Evolutionary conservation across 2,113 vertebrate genomes (phyloP).

Genomic region (Platichthys stellatus): DNA sequence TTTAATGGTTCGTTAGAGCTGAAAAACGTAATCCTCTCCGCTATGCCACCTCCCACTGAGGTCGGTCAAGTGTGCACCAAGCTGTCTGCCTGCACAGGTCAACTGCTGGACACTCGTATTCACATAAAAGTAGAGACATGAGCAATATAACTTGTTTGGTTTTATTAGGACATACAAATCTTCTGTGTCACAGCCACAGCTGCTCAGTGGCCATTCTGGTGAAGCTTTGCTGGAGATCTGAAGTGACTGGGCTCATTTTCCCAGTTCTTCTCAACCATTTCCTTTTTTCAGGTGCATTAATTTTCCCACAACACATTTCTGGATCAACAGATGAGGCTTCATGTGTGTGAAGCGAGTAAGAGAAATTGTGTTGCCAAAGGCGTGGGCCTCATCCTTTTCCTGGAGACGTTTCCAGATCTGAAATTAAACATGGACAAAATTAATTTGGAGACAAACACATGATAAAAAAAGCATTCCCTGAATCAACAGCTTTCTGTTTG

Average conservation of each 20-base stretch:
- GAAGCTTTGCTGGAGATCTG: neutral
- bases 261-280: neutral
- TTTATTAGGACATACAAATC: neutral
- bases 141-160: neutral
- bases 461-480: no score
- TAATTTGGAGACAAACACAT: neutral
- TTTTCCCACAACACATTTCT: neutral
- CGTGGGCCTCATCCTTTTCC: conserved; percentile 1
- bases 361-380: neutral
- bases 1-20: no score
- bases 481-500: no score
- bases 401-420: conserved; percentile 7
- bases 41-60: no score
- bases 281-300: neutral
- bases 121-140: no score
- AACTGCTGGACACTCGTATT: no score
- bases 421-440: conserved; percentile 9
- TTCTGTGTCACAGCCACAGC: neutral
- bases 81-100: neutral
- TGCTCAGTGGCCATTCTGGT: neutral
- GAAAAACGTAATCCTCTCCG: no score
- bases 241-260: neutral
- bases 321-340: conserved; percentile 2
- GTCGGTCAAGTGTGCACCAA: neutral
- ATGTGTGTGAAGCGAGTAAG: neutral